Conservation (phyloP, 2,888 invertebrate species). For the Autographa pulchrina region DNA sequence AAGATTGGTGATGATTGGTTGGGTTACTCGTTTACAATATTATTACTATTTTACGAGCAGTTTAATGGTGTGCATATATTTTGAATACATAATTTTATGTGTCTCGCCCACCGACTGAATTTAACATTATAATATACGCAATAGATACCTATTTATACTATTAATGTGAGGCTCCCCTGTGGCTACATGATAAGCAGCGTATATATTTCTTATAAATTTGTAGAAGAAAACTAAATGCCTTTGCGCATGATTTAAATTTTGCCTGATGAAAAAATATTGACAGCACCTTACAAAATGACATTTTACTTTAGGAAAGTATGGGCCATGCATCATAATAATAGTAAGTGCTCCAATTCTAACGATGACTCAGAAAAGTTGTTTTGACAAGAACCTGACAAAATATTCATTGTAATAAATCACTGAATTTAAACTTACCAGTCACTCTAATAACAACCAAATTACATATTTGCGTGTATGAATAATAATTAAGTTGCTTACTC, state of each 20-base stretch:
- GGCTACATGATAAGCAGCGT: background rate
- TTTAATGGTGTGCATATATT: background rate
- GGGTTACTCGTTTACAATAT: background rate
- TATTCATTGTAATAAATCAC: background rate
- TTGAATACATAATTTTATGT: background rate
- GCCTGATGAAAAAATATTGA: too few relatives aligned
- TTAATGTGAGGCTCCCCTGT: background rate
- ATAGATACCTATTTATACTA: too few relatives aligned
- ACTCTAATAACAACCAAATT: slow-evolving; percentile 32
- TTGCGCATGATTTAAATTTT: too few relatives aligned
- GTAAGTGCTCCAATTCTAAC: too few relatives aligned
- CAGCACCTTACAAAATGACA: too few relatives aligned
- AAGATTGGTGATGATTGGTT: too few relatives aligned
- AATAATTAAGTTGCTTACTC: background rate
- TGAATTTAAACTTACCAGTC: background rate
- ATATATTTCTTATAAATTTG: background rate
- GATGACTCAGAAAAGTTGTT: too few relatives aligned
- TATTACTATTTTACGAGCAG: background rate
- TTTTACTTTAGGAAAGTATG: too few relatives aligned
- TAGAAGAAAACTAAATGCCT: too few relatives aligned
- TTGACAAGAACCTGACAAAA: background rate
- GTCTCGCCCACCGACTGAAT: background rate
- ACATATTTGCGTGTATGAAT: slow-evolving; percentile 38
- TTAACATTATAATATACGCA: background rate
- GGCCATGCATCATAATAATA: too few relatives aligned